Percentiles rank a stretch among this genome's conserved stretches.
Conservation (phyloP, 2,113 vertebrate genomes). For the Tragelaphus strepsiceros region DNA sequence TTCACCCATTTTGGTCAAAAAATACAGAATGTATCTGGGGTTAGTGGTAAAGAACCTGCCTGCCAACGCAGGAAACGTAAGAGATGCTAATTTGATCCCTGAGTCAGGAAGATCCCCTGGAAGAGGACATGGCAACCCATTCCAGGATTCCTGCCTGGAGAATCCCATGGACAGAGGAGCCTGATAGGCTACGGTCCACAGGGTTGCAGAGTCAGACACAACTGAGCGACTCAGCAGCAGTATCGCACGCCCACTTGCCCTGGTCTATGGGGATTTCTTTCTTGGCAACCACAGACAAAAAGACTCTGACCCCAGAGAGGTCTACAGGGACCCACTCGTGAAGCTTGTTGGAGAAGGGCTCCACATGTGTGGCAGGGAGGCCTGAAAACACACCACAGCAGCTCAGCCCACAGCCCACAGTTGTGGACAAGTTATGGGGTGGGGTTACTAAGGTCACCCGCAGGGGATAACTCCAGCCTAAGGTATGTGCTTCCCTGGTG, state of each 20-base stretch:
- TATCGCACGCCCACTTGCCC: accelerated
- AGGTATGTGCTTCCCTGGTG: too few relatives aligned
- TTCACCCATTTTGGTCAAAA: not conserved
- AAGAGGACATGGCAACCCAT: not conserved
- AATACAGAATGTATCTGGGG: not conserved
- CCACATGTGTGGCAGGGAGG: not conserved
- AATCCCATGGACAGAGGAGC: not conserved
- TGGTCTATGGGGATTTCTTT: not conserved
- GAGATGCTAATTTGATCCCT: not conserved
- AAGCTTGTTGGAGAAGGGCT: not conserved
- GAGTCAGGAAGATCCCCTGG: not conserved
- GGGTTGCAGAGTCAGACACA: not conserved
- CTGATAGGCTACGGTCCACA: not conserved
- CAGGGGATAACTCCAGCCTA: accelerated
- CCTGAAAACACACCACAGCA: not conserved
- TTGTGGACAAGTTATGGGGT: accelerated
- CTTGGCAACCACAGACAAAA: not conserved
- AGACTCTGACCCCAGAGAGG: not conserved
- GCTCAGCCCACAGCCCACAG: accelerated
- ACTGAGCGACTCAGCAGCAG: not conserved
- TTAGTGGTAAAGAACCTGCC: not conserved
- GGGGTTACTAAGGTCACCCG: not conserved
- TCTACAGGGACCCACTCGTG: not conserved
- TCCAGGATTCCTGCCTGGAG: not conserved
- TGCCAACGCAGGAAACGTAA: not conserved